phyloP scores from a whole-genome alignment of 2,888 invertebrate genomes.

The Amphiduros pacificus region DNA sequence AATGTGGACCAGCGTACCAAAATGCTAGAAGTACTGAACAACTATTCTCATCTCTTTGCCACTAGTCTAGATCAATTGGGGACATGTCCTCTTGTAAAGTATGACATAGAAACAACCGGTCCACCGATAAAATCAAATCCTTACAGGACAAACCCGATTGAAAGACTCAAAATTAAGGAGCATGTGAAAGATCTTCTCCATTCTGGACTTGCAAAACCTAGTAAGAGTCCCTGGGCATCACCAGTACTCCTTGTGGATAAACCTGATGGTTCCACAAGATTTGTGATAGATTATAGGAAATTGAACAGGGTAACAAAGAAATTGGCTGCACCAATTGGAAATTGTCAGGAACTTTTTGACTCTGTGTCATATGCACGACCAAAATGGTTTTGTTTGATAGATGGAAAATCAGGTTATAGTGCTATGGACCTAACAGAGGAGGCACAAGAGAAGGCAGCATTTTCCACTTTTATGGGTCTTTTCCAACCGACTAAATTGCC shows the following conservation, averaged over 20 bases:
- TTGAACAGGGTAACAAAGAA: constrained; percentile 4
- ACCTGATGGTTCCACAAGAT: background rate
- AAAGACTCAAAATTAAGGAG: no score
- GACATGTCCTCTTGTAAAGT: no score
- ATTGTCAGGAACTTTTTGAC: background rate
- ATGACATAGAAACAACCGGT: no score
- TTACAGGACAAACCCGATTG: no score
- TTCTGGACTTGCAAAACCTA: no score
- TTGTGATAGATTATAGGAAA: background rate
- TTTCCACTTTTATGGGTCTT: constrained; percentile 13
- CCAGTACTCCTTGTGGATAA: background rate
- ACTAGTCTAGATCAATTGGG: no score
- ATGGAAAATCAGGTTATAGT: constrained; percentile 24
- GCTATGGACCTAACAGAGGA: constrained; percentile 9
- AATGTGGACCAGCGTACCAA: no score
- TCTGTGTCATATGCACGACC: no score
- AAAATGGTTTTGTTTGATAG: constrained; percentile 11
- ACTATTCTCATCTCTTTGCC: no score
- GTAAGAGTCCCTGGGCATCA: constrained; percentile 1
- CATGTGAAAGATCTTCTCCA: no score
- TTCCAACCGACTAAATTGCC: constrained; percentile 20
- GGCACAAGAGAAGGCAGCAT: constrained; percentile 19
- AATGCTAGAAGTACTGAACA: no score
- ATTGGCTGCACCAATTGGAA: background rate
- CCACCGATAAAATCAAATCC: no score